Percentiles rank a stretch among this genome's conserved stretches.
phyloP scores from a whole-genome alignment of 2,888 invertebrate genomes.

The Serrognathus titanus region DNA sequence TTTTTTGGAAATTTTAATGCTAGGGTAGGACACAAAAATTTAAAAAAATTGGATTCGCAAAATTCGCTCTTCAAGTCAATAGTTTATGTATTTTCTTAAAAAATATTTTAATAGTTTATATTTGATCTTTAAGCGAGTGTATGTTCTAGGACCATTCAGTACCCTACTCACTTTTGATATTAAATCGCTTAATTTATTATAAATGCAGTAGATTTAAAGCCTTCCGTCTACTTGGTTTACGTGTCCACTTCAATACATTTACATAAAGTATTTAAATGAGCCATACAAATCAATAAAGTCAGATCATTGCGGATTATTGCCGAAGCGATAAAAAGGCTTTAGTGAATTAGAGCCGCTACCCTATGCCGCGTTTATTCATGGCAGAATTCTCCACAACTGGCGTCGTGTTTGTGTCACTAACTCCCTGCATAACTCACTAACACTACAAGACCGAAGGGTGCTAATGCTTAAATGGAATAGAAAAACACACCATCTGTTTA shows the following conservation, averaged over 20 bases:
- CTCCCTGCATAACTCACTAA: slow-evolving; percentile 22
- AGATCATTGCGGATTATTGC: slow-evolving; percentile 41
- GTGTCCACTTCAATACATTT: not conserved
- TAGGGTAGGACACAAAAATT: no score
- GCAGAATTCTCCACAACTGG: slow-evolving; percentile 22
- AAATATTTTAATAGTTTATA: no score
- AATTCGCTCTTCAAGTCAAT: no score
- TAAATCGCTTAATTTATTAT: no score
- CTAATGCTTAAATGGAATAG: slow-evolving; percentile 52
- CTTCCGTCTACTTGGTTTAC: not conserved
- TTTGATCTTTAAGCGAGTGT: no score
- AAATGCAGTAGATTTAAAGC: no score
- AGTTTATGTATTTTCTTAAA: no score
- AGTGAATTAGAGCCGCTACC: slow-evolving; percentile 38
- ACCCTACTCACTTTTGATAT: no score
- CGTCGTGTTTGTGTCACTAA: slow-evolving; percentile 21
- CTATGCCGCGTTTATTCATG: slow-evolving; percentile 32
- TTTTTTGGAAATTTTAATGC: no score
- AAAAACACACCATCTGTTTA: slow-evolving; percentile 53
- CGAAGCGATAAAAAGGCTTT: slow-evolving; percentile 40
- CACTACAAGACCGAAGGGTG: slow-evolving; percentile 35
- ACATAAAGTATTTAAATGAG: not conserved
- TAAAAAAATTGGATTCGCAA: no score
- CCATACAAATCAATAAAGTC: slow-evolving; percentile 31
- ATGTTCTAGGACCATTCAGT: no score